phyloP scores from a whole-genome alignment of 1,140 invertebrate genomes.

The Idris sp. region DNA sequence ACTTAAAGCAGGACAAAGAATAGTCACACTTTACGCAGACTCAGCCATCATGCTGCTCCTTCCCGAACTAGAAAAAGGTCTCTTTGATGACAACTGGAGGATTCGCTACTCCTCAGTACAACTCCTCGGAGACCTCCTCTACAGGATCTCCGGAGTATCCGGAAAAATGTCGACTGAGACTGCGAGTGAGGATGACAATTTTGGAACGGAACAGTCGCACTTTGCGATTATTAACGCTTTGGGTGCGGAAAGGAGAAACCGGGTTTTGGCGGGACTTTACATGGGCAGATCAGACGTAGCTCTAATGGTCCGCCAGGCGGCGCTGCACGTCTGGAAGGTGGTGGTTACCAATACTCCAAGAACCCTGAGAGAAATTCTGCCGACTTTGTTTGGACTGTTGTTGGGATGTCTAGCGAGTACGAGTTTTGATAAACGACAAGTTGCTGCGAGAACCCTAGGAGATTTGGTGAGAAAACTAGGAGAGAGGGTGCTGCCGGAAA shows the following conservation, averaged over 20 bases:
- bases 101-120: slow-evolving; percentile 96
- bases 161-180: slow-evolving; percentile 99
- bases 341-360: slow-evolving; percentile 97
- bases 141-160: slow-evolving; percentile 97
- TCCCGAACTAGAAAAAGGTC: slow-evolving; percentile 94
- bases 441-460: slow-evolving; percentile 96
- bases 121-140: slow-evolving; percentile 96
- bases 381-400: slow-evolving; percentile 94
- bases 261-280: slow-evolving; percentile 96
- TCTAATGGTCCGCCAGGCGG: slow-evolving; percentile 96
- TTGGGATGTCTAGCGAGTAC: slow-evolving; percentile 96
- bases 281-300: slow-evolving; percentile 98
- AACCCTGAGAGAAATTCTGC: slow-evolving; percentile 97
- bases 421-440: slow-evolving; percentile 96
- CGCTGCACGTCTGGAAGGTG: slow-evolving; percentile 98
- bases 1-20: slow-evolving; percentile 95
- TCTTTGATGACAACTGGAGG: slow-evolving; percentile 99
- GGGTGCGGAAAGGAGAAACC: slow-evolving; percentile 92
- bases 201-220: slow-evolving; percentile 98
- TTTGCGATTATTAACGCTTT: slow-evolving; percentile 92
- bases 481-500: slow-evolving; percentile 97
- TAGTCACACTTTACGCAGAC: slow-evolving; percentile 97
- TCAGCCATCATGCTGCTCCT: slow-evolving; percentile 95
- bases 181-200: slow-evolving; percentile 98
- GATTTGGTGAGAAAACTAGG: slow-evolving; percentile 98